Evolutionary conservation across 2,113 vertebrate genomes (phyloP).

Genomic region (Smithornis capensis): DNA sequence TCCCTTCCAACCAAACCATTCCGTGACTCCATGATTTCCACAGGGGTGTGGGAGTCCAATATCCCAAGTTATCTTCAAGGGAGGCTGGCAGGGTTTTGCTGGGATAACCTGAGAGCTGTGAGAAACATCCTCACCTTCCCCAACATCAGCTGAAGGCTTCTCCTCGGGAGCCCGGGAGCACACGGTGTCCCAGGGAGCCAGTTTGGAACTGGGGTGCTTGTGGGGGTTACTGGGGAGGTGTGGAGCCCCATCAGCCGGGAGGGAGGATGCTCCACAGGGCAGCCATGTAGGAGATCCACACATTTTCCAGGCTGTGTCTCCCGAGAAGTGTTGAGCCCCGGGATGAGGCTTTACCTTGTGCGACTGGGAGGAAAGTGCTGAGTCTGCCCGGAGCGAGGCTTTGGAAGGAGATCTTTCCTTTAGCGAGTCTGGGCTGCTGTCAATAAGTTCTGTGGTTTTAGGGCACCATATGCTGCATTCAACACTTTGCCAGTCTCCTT

Average conservation of each 20-base stretch:
- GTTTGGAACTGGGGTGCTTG: background rate
- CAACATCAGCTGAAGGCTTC: background rate
- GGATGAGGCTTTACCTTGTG: background rate
- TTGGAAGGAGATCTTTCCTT: conserved; percentile 49
- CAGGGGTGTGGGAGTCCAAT: background rate
- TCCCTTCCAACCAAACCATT: background rate
- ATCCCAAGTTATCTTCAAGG: background rate
- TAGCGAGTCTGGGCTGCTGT: conserved; percentile 48
- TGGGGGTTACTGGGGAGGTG: background rate
- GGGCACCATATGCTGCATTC: conserved; percentile 66
- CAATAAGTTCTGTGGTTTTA: conserved; percentile 63
- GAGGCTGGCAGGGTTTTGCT: background rate
- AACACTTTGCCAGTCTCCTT: conserved; percentile 57
- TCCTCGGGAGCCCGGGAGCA: accelerated
- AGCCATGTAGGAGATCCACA: background rate
- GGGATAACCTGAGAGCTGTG: background rate
- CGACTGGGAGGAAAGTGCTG: conserved; percentile 20
- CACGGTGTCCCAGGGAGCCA: accelerated
- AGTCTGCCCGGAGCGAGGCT: background rate
- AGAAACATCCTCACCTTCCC: background rate
- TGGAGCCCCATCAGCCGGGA: accelerated
- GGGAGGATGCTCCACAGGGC: background rate
- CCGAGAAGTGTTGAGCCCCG: accelerated
- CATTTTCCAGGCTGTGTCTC: background rate
- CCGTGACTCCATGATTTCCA: background rate